Conservation (phyloP, 1,140 invertebrate species). For the Bursaphelenchus mucronatus region DNA sequence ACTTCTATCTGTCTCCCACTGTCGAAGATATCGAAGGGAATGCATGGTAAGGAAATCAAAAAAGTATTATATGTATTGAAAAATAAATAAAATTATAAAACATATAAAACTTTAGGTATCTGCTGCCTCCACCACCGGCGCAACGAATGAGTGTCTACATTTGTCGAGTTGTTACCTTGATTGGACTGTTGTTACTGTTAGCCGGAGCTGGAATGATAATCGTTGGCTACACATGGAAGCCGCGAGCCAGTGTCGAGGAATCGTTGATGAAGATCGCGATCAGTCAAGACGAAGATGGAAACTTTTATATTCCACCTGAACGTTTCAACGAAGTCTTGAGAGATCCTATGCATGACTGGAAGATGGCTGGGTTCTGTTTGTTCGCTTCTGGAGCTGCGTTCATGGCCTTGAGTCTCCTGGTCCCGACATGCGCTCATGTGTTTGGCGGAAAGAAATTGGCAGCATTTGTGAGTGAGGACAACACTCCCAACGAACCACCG, state of each 20-base stretch:
- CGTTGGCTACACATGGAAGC: slow-evolving; percentile 55
- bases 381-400: slow-evolving; percentile 54
- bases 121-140: slow-evolving; percentile 52
- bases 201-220: slow-evolving; percentile 51
- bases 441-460: slow-evolving; percentile 40
- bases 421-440: slow-evolving; percentile 52
- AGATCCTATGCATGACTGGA: slow-evolving; percentile 51
- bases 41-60: too few species aligned
- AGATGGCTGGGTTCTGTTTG: slow-evolving; percentile 49
- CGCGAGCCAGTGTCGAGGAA: slow-evolving; percentile 37
- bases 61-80: too few species aligned
- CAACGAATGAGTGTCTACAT: slow-evolving; percentile 46
- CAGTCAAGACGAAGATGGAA: slow-evolving; percentile 46
- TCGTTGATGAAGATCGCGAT: slow-evolving; percentile 46
- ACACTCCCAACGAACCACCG: slow-evolving; percentile 59
- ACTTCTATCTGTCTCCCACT: slow-evolving; percentile 49
- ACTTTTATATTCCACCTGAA: slow-evolving; percentile 56
- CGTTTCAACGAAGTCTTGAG: slow-evolving; percentile 50
- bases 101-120: slow-evolving; percentile 37
- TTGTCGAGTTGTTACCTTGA: slow-evolving; percentile 52
- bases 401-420: slow-evolving; percentile 52
- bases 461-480: slow-evolving; percentile 52
- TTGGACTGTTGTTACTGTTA: slow-evolving; percentile 51
- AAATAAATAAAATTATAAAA: too few species aligned
- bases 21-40: slow-evolving; percentile 43